A percentile compares a stretch with the other conserved stretches of the same genome.
These are phyloP conservation scores for Daktulosphaira vitifoliae DNA, from an alignment of 1,140 invertebrate species.

Conservation along the genomic window DNA sequence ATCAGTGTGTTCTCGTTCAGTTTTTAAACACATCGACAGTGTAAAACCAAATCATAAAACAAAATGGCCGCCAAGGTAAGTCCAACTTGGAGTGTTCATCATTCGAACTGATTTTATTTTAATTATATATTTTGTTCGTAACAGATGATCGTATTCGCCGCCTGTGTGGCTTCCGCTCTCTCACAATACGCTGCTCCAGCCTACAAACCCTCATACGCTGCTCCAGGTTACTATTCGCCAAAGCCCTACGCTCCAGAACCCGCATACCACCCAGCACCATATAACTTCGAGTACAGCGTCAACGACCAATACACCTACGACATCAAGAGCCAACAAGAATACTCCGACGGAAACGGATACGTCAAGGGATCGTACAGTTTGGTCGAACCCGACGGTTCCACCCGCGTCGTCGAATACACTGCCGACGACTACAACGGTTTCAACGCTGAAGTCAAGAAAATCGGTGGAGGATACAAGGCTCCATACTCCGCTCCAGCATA, in stretches of 20 bases:
- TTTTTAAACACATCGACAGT: too few relatives aligned
- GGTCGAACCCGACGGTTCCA: slow-evolving; percentile 40
- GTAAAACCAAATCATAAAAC: too few relatives aligned
- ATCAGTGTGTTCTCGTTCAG: too few relatives aligned
- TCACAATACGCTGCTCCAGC: slow-evolving; percentile 35
- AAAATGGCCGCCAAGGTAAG: slow-evolving; percentile 17
- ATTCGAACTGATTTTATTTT: too few relatives aligned
- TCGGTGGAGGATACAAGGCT: slow-evolving; percentile 39
- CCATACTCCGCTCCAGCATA: slow-evolving; percentile 35
- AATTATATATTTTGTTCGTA: neutral
- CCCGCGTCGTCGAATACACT: slow-evolving; percentile 40
- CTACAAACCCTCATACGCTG: slow-evolving; percentile 33
- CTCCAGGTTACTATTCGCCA: neutral
- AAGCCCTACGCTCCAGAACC: slow-evolving; percentile 19
- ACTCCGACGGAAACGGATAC: slow-evolving; percentile 39
- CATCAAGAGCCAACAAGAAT: slow-evolving; percentile 35
- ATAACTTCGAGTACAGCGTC: slow-evolving; percentile 61
- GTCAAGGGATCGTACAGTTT: slow-evolving; percentile 37
- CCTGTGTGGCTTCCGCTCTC: neutral
- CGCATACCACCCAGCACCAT: slow-evolving; percentile 43
- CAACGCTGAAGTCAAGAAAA: slow-evolving; percentile 34
- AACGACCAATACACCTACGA: slow-evolving; percentile 59
- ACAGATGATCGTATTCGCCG: slow-evolving; percentile 23
- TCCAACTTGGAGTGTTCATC: neutral
- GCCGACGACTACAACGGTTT: slow-evolving; percentile 39